A percentile compares a stretch with the other conserved stretches of the same genome.
Conservation (phyloP, 2,888 invertebrate genomes). For the Erannis defoliaria region DNA sequence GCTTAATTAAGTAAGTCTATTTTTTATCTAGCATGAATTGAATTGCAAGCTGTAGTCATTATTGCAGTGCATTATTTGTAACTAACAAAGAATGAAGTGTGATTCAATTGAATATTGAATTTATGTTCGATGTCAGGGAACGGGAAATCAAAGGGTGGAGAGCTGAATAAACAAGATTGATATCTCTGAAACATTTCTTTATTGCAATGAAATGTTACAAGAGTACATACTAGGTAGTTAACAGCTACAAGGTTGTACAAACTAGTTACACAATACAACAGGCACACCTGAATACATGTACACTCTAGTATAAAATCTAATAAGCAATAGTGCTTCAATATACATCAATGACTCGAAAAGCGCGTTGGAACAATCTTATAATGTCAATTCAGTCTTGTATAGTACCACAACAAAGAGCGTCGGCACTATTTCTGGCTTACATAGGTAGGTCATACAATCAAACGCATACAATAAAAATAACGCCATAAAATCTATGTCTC, state of each 20-base stretch:
- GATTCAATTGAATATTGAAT: background rate
- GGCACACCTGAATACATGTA: constrained; percentile 33
- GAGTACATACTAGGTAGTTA: constrained; percentile 65
- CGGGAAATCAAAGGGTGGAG: constrained; percentile 52
- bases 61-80: background rate
- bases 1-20: too few relatives aligned
- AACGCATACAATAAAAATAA: constrained; percentile 43
- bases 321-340: constrained; percentile 26
- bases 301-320: constrained; percentile 39
- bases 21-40: too few relatives aligned
- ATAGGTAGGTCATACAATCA: constrained; percentile 32
- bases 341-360: constrained; percentile 51
- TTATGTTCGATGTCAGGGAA: constrained; percentile 32
- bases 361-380: constrained; percentile 43
- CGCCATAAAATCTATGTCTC: constrained; percentile 51
- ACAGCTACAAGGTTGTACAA: constrained; percentile 57
- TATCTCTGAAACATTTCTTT: constrained; percentile 78
- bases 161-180: constrained; percentile 69
- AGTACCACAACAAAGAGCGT: constrained; percentile 28
- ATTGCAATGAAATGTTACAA: constrained; percentile 75
- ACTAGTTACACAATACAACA: constrained; percentile 60
- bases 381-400: constrained; percentile 4
- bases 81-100: background rate
- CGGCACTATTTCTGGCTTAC: constrained; percentile 25
- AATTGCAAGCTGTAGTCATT: too few relatives aligned